Conservation (phyloP, 2,888 invertebrate genomes). For the Orthosia cruda region DNA sequence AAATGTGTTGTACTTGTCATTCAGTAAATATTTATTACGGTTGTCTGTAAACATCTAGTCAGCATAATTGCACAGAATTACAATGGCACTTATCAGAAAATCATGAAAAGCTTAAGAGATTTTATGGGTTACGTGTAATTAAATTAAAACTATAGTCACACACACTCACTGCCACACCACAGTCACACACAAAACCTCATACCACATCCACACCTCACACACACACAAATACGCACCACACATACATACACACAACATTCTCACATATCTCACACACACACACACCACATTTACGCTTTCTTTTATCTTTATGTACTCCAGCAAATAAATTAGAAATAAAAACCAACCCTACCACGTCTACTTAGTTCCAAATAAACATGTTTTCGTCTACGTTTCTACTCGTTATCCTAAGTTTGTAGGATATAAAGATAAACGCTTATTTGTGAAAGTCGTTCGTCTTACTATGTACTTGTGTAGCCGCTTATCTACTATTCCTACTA, state of each 20-base stretch:
- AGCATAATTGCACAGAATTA: too few species aligned
- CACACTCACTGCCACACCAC: too few species aligned
- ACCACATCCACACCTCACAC: too few species aligned
- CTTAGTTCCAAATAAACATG: constrained; percentile 66
- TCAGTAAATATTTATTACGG: background rate
- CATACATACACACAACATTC: too few species aligned
- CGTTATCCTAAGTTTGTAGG: constrained; percentile 63
- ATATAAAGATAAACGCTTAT: constrained; percentile 68
- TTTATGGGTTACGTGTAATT: background rate
- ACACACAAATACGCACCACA: too few species aligned
- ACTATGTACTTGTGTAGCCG: constrained; percentile 36
- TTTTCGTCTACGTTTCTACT: constrained; percentile 61
- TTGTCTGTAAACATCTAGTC: background rate
- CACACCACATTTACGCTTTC: background rate
- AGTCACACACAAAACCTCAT: too few species aligned
- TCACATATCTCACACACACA: too few species aligned
- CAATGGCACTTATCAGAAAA: background rate
- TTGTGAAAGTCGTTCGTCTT: constrained; percentile 64
- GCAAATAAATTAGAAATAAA: constrained; percentile 40
- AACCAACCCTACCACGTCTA: constrained; percentile 38
- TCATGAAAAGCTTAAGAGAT: background rate
- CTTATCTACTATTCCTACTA: constrained; percentile 30
- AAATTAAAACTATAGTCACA: too few species aligned
- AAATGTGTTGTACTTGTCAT: too few species aligned
- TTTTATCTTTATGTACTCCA: background rate